These are phyloP conservation scores for Pogonocherus hispidulus DNA, from an alignment of 2,888 invertebrate species.

Conservation along the genomic window DNA sequence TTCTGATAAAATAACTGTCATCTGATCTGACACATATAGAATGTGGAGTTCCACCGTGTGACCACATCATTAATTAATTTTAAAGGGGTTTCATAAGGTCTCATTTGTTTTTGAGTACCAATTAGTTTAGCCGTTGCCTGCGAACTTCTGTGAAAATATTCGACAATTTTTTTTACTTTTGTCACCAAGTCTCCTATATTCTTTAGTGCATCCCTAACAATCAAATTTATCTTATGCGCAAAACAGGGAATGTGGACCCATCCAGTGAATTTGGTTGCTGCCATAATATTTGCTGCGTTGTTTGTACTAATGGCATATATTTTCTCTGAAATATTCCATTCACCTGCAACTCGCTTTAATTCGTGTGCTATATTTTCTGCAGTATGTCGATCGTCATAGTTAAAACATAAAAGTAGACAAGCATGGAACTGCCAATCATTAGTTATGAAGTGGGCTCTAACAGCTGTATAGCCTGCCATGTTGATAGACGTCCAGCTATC, in stretches of 20 bases:
- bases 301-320: constrained; percentile 36
- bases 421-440: constrained; percentile 35
- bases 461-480: no score
- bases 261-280: constrained; percentile 29
- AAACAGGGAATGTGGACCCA: constrained; percentile 34
- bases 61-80: constrained; percentile 47
- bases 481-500: no score
- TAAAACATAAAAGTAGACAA: constrained; percentile 31
- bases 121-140: constrained; percentile 5
- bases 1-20: constrained; percentile 40
- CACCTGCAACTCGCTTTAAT: constrained; percentile 24
- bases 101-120: constrained; percentile 37
- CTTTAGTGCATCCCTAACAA: no score
- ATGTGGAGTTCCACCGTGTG: constrained; percentile 49
- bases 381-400: no score
- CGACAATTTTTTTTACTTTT: no score
- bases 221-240: no score
- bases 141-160: not conserved
- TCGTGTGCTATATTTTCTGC: constrained; percentile 32
- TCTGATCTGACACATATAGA: constrained; percentile 47
- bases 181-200: no score
- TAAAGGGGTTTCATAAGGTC: constrained; percentile 15
- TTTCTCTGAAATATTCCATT: constrained; percentile 38
- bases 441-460: constrained; percentile 39
- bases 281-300: constrained; percentile 39